A percentile compares a stretch with the other conserved stretches of the same genome.
phyloP scores from a whole-genome alignment of 2,113 vertebrate species.

The Rallus limicola region DNA sequence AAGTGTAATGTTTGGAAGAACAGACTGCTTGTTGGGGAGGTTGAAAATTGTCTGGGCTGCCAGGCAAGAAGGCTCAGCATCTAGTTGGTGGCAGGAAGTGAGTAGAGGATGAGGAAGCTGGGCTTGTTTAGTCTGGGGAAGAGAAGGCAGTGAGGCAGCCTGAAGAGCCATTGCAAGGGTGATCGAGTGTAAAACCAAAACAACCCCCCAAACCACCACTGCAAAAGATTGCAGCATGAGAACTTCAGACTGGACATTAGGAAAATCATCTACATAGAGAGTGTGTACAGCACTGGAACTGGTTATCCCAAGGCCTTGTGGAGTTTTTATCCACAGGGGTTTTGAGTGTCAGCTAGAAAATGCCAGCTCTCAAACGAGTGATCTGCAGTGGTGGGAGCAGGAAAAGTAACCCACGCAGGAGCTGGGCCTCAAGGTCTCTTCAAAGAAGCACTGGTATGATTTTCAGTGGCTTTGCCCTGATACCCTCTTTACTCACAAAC shows the following conservation, averaged over 20 bases:
- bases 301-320: not conserved
- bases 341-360: not conserved
- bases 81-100: not conserved
- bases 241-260: not conserved
- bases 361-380: not conserved
- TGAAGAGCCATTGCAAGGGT: not conserved
- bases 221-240: not conserved
- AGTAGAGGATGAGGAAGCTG: not conserved
- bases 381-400: not conserved
- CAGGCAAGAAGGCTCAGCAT: not conserved
- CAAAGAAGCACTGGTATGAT: not conserved
- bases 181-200: not conserved
- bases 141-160: not conserved
- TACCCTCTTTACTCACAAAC: not conserved
- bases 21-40: not conserved
- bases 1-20: not conserved
- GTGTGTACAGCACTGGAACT: not conserved
- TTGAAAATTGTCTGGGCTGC: not conserved
- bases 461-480: not conserved
- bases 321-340: rapidly evolving
- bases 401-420: not conserved
- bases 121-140: not conserved
- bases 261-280: not conserved
- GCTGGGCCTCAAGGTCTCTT: not conserved
- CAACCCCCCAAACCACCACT: not conserved